phyloP scores from a whole-genome alignment of 2,113 vertebrate genomes.

The Vulpes ferrilata region DNA sequence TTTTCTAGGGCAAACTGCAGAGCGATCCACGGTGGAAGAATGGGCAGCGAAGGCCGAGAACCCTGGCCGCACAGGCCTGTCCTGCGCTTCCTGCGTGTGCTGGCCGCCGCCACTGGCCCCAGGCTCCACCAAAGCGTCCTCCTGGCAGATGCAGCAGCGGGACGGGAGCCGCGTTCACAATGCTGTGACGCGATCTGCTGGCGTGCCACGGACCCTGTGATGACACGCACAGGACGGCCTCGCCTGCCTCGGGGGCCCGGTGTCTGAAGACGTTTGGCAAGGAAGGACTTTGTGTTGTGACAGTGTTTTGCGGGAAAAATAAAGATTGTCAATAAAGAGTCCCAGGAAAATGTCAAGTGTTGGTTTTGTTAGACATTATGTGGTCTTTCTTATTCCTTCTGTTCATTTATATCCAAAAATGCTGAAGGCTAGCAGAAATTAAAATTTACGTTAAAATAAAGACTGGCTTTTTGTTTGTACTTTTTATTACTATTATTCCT shows the following conservation, averaged over 20 bases:
- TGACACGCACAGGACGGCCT: too few species aligned
- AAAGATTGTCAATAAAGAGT: too few species aligned
- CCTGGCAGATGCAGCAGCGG: too few species aligned
- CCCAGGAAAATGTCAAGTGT: background rate
- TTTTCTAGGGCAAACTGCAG: background rate
- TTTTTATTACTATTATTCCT: background rate
- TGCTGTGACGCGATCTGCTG: too few species aligned
- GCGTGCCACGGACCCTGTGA: too few species aligned
- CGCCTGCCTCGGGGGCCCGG: background rate
- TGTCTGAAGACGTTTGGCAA: rapidly evolving
- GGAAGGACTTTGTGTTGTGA: rapidly evolving
- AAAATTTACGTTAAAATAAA: background rate
- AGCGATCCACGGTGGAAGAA: too few species aligned
- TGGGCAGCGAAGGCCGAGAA: too few species aligned
- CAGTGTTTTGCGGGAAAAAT: background rate
- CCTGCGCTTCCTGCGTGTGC: too few species aligned
- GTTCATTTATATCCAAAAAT: background rate
- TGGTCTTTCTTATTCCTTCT: background rate
- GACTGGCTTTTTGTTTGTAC: background rate
- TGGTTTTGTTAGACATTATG: background rate
- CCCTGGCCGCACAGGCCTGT: too few species aligned
- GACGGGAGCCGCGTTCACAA: too few species aligned
- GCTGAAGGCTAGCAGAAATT: background rate
- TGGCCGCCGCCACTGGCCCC: too few species aligned
- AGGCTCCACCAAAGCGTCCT: too few species aligned